A percentile compares a stretch with the other conserved stretches of the same genome.
These are phyloP conservation scores for Hypena proboscidalis DNA, from an alignment of 2,888 invertebrate genomes.

Conservation along the genomic window DNA sequence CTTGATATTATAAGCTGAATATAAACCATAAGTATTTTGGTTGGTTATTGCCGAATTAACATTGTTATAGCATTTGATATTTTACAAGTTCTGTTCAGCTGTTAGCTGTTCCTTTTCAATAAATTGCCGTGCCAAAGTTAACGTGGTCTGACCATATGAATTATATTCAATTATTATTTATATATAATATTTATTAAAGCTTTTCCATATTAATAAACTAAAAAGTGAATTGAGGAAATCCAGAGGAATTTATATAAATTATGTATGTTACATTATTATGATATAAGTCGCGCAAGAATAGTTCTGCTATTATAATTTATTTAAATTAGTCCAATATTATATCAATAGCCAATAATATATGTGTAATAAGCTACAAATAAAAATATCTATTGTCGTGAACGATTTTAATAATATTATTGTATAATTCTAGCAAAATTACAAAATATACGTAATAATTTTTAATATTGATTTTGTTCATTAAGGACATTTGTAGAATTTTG, in stretches of 20 bases:
- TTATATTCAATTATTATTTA: conserved; percentile 41
- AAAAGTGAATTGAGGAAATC: conserved; percentile 32
- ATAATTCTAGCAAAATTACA: conserved; percentile 21
- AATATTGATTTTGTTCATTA: conserved; percentile 17
- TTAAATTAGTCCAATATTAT: conserved; percentile 1
- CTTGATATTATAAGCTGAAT: conserved; percentile 5
- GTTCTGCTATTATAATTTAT: conserved; percentile 18
- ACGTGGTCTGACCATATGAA: conserved; percentile 52
- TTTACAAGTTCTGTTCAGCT: conserved; percentile 27
- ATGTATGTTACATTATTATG: no score
- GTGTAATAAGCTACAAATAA: no score
- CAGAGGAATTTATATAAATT: conserved; percentile 22
- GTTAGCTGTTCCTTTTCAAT: conserved; percentile 44
- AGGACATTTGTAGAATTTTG: conserved; percentile 25
- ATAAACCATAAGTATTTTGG: conserved; percentile 22
- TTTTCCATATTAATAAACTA: conserved; percentile 25
- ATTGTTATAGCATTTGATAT: conserved; percentile 28
- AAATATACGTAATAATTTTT: conserved; percentile 36
- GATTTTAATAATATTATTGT: conserved; percentile 1
- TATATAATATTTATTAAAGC: conserved; percentile 39
- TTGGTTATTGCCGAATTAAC: conserved; percentile 40
- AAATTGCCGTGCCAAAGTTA: conserved; percentile 67
- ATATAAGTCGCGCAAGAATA: no score
- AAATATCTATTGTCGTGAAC: background rate
- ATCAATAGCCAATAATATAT: no score